phyloP scores from a whole-genome alignment of 2,797 vertebrate species.

The Synaphobranchus kaupii region DNA sequence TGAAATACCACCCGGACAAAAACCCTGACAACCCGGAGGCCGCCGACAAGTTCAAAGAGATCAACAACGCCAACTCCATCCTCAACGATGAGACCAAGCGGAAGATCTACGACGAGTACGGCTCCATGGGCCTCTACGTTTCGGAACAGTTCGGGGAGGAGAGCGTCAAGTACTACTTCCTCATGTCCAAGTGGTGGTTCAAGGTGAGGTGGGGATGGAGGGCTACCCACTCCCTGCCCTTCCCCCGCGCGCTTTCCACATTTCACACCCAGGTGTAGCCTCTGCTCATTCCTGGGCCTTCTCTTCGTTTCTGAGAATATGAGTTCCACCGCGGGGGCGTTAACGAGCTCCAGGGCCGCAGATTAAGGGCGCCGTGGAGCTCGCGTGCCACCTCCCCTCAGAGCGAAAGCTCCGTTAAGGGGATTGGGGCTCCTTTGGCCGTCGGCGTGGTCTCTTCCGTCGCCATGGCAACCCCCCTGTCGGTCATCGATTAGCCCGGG shows the following conservation, averaged over 20 bases:
- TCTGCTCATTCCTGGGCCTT: not conserved
- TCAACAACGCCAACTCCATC: slow-evolving; percentile 89
- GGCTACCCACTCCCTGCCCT: not conserved
- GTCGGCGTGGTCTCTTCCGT: not conserved
- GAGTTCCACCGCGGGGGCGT: not conserved
- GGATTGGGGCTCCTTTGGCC: not conserved
- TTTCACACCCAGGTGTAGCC: not conserved
- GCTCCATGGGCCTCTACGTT: slow-evolving; percentile 90
- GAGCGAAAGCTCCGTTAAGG: not conserved
- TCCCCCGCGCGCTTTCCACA: not conserved
- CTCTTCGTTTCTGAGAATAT: not conserved
- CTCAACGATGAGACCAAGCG: slow-evolving; percentile 85
- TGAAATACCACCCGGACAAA: slow-evolving; percentile 94
- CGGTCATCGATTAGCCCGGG: not conserved
- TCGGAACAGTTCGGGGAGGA: slow-evolving; percentile 92
- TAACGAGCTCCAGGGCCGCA: not conserved
- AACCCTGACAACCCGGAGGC: slow-evolving; percentile 88
- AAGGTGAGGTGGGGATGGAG: slow-evolving; percentile 74
- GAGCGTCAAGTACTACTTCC: slow-evolving; percentile 90
- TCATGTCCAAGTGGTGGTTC: slow-evolving; percentile 94
- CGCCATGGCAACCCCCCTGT: not conserved
- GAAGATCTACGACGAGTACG: slow-evolving; percentile 87
- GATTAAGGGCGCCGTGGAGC: not conserved
- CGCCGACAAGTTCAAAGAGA: slow-evolving; percentile 92
- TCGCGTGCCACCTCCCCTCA: not conserved